Base-by-base conservation (phyloP, 2,797 vertebrate species). In the Danio albolineatus region DNA sequence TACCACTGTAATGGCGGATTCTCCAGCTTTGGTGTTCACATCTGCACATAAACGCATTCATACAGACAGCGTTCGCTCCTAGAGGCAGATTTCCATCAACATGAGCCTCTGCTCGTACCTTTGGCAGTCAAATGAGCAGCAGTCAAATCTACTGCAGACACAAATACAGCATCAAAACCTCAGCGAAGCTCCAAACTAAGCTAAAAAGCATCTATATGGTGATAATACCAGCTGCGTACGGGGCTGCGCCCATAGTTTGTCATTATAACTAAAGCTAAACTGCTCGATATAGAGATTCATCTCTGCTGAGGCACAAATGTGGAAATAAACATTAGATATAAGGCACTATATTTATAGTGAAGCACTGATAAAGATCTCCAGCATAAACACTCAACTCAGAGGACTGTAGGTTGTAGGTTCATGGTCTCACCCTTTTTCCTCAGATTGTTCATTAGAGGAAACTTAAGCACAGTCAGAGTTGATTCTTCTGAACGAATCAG, bases 101-200 rank as follows among this genome's bases (percentile, higher is more conserved):
- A 36, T 19, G 73, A 74, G 12, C 7, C 17, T 69, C 10, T 19
- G 0, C n/a, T 48, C 14, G 48, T 28, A 53, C 38, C 61, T 54
- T 12, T 76, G 38, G 44, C 39, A 65, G 60, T 54, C 73, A 51
- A 62, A 74, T 51, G 44, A 74, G 59, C 46, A 60, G 14, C 71
- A 61, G 21, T 19, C 72, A 65, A 41, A 64, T 64, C 38, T 7
- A 13, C 14, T 10, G 54, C 6, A 17, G 38, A n/a, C 16, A 46
- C 14, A 74, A 39, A 60, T 13, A 36, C 14, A 36, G 71, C 21
- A 28, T 7, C 0, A n/a, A 54, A 13, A 17, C 17, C 54, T 57
- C 66, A 39, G 36, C 7, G 43, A 39, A 51, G n/a, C 38, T 39
- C 43, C 9, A 43, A 41, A 51, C 36, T 62, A 54, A 7, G 5